A percentile compares a stretch with the other conserved stretches of the same genome.
These are phyloP conservation scores for Cheilosia impressa DNA, from an alignment of 2,888 invertebrate species.

Conservation along the genomic window DNA sequence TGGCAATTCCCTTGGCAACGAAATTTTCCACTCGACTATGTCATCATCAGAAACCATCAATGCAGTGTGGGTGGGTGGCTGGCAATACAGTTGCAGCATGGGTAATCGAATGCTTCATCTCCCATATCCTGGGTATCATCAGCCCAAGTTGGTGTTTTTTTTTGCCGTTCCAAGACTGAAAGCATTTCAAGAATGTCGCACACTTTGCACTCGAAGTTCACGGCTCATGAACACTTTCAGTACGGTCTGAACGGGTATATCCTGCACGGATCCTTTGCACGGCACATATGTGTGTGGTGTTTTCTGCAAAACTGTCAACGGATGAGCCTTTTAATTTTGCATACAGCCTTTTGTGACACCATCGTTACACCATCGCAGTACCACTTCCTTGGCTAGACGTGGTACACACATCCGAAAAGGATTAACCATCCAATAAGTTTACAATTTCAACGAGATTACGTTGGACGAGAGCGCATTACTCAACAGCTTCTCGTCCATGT, in stretches of 20 bases:
- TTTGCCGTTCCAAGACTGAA: slow-evolving; percentile 22
- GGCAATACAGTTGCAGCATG: slow-evolving; percentile 56
- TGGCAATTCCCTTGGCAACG: slow-evolving; percentile 62
- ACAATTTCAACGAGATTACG: slow-evolving; percentile 72
- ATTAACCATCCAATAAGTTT: slow-evolving; percentile 74
- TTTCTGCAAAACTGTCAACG: slow-evolving; percentile 8
- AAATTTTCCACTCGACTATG: slow-evolving; percentile 57
- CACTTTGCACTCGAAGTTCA: slow-evolving; percentile 60
- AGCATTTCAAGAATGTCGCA: slow-evolving; percentile 59
- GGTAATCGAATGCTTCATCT: slow-evolving; percentile 73
- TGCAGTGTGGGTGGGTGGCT: slow-evolving; percentile 22
- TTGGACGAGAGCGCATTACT: slow-evolving; percentile 56
- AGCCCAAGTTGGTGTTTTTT: slow-evolving; percentile 24
- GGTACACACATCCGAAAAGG: slow-evolving; percentile 45
- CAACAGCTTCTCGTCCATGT: slow-evolving; percentile 56
- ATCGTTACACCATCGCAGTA: neutral
- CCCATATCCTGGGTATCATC: slow-evolving; percentile 45
- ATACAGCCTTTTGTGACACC: slow-evolving; percentile 62
- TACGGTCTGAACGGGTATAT: slow-evolving; percentile 8
- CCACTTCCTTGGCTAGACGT: slow-evolving; percentile 38
- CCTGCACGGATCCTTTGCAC: neutral
- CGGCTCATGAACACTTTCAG: slow-evolving; percentile 64
- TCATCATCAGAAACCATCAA: slow-evolving; percentile 27
- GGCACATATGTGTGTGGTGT: neutral
- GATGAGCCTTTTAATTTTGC: slow-evolving; percentile 67